Conservation (phyloP, 2,888 invertebrate genomes). For the Malthinus flaveolus region DNA sequence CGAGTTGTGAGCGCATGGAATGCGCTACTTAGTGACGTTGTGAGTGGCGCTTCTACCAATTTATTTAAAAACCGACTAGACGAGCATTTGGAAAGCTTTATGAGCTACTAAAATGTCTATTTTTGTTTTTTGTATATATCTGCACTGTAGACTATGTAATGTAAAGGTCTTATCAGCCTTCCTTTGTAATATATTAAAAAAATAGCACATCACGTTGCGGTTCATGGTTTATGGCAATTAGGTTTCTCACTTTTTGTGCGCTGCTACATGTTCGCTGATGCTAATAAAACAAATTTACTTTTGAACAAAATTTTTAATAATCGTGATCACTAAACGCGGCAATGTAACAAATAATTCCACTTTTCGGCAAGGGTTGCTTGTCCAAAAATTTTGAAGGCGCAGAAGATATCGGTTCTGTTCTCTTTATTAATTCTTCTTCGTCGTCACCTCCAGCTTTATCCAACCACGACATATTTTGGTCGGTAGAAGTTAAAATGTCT, state of each 20-base stretch:
- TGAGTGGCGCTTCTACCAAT: no score
- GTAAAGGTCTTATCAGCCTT: no score
- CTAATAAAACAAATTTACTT: no score
- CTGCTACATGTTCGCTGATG: not conserved
- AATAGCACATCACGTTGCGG: not conserved
- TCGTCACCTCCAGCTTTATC: slow-evolving; percentile 32
- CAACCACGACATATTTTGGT: slow-evolving; percentile 45
- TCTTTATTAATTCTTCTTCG: not conserved
- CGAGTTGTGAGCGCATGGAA: no score
- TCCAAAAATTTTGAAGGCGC: slow-evolving; percentile 42
- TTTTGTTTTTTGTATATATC: no score
- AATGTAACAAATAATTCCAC: slow-evolving; percentile 49
- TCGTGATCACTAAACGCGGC: slow-evolving; percentile 47
- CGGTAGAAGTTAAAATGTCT: slow-evolving; percentile 48
- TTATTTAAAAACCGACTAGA: not conserved
- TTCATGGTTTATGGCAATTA: not conserved
- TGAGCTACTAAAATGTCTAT: no score
- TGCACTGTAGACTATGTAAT: no score
- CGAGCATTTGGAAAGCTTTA: no score
- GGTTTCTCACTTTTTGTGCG: not conserved
- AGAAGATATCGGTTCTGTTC: slow-evolving; percentile 21
- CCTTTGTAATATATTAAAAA: not conserved
- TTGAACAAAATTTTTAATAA: slow-evolving; percentile 18
- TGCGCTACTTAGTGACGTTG: no score
- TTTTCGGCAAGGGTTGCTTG: slow-evolving; percentile 44